These are phyloP conservation scores for Danionella cerebrum DNA, from an alignment of 2,113 vertebrate genomes.

Conservation along the genomic window DNA sequence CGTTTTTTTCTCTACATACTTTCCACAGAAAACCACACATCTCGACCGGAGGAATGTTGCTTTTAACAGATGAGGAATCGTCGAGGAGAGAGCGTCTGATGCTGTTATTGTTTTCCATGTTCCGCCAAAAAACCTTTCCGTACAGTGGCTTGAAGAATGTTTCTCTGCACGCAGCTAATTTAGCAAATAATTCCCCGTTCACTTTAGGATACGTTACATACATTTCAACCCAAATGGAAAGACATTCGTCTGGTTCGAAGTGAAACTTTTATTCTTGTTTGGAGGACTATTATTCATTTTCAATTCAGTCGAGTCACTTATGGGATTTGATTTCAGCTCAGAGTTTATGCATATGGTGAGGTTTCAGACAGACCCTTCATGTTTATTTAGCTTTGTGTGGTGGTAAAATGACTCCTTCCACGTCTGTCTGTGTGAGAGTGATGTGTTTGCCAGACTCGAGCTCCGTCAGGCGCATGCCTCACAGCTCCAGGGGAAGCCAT, in stretches of 20 bases:
- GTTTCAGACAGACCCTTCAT: background rate
- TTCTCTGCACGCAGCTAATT: no score
- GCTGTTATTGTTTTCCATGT: no score
- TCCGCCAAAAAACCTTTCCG: no score
- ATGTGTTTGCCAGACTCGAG: constrained; percentile 43
- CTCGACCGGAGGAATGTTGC: no score
- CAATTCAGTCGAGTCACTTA: background rate
- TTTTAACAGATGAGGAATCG: no score
- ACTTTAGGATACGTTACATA: no score
- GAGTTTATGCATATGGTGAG: background rate
- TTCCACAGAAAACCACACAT: no score
- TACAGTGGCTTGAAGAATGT: no score
- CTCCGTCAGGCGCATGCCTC: constrained; percentile 51
- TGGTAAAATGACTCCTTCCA: constrained; percentile 52
- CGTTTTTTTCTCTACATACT: no score
- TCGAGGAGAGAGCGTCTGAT: no score
- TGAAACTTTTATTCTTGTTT: background rate
- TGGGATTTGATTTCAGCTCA: background rate
- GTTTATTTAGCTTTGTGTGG: constrained; percentile 39
- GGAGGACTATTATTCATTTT: background rate
- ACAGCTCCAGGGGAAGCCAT: constrained; percentile 53
- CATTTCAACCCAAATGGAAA: no score
- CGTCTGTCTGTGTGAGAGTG: constrained; percentile 42
- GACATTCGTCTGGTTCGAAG: background rate
- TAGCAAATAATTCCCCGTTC: no score